These are phyloP conservation scores for Saccopteryx bilineata DNA, from an alignment of 2,113 vertebrate species.

Conservation along the genomic window DNA sequence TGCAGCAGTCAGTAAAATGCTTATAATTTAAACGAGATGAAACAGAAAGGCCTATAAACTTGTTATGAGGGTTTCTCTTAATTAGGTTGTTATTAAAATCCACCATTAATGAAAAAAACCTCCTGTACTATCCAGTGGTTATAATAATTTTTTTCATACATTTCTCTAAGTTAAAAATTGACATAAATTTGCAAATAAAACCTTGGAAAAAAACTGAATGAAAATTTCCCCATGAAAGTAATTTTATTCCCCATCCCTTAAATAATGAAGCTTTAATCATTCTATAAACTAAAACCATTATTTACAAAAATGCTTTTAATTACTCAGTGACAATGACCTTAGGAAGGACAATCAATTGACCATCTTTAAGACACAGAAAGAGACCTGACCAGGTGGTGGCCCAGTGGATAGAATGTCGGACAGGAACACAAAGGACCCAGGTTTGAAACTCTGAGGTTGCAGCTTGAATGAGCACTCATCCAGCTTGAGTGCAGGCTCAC, in stretches of 20 bases:
- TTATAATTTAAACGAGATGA: background rate
- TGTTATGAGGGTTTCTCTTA: background rate
- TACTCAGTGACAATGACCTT: background rate
- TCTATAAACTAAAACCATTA: background rate
- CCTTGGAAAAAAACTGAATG: background rate
- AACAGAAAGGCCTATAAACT: background rate
- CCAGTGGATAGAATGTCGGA: too few relatives aligned
- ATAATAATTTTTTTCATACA: background rate
- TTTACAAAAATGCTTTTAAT: slow-evolving; percentile 7
- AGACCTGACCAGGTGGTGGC: background rate
- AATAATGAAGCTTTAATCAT: background rate
- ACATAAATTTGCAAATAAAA: background rate
- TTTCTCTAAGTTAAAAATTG: background rate
- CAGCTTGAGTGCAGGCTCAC: too few relatives aligned
- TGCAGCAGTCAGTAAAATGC: background rate
- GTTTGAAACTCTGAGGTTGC: too few relatives aligned
- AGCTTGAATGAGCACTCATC: too few relatives aligned
- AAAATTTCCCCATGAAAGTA: background rate
- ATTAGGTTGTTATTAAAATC: background rate
- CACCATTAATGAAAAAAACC: background rate
- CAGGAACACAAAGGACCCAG: too few relatives aligned
- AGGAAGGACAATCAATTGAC: background rate
- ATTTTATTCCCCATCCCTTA: background rate
- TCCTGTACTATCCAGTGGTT: background rate
- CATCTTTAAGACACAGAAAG: background rate